Evolutionary conservation across 2,888 invertebrate species (phyloP), one percentile per base, ranked within the genome.

Genomic region (Oscheius onirici): DNA sequence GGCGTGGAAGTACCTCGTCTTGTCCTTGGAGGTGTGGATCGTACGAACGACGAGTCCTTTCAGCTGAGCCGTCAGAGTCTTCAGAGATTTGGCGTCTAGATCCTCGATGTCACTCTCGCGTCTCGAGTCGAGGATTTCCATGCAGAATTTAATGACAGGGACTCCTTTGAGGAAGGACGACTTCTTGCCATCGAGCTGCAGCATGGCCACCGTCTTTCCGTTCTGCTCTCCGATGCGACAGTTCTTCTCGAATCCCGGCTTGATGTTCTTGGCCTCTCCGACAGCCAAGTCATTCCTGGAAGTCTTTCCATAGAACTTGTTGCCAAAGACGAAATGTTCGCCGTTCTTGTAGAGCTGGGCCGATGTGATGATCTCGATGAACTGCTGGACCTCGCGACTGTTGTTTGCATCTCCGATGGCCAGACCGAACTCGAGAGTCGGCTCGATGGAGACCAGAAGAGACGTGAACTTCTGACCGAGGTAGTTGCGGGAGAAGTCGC

Each of bases 321-420:
- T 71, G 10, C 41, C 52, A 41, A 52, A 65, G 11, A 26, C 17
- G n/a, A 65, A 28, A 41, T 71, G 55, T 3, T 71, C 71, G 15
- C 51, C 54, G 11, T 68, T 43, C 28, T 46, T 68, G n/a, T 28
- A 24, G 17, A 68, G 22, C 22, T 22, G n/a, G 11, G 68, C 57
- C 6, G 51, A 55, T 13, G 69, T 69, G n/a, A 69, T 22, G 8
- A 69, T 40, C 24, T 69, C 69, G 34, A 69, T 34, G 28, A 61
- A 60, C 49, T 69, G 69, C 49, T 51, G 60, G 10, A 52, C 28
- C 34, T 52, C 69, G 28, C 69, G 58, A 41, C n/a, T 24, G 17
- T 69, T 44, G n/a, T 49, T 51, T 3, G 43, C 2, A 3, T 17
- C 22, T n/a, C 10, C 20, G 15, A 11, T 22, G 22, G 40, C 26